These are phyloP conservation scores for Acrocephalus kingi DNA, from an alignment of 2,113 vertebrate genomes.

Conservation along the genomic window DNA sequence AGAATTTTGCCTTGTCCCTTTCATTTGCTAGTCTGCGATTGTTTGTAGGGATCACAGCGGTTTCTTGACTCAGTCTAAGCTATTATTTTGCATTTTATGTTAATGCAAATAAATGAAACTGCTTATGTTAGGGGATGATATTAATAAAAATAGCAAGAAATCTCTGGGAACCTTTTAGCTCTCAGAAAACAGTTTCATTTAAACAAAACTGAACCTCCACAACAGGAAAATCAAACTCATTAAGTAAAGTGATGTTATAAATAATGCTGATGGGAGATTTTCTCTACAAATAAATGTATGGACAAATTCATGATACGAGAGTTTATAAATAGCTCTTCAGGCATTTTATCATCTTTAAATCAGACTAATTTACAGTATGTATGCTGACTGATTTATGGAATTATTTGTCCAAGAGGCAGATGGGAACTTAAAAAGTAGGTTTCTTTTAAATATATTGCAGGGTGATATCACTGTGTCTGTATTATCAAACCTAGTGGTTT, in stretches of 20 bases:
- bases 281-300: neutral
- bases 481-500: neutral
- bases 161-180: neutral
- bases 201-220: neutral
- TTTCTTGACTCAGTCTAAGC: neutral
- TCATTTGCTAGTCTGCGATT: neutral
- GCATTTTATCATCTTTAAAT: slow-evolving; percentile 27
- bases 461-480: neutral
- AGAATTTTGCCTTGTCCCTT: neutral
- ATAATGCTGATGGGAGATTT: neutral
- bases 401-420: slow-evolving; percentile 11
- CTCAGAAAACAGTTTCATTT: neutral
- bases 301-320: neutral
- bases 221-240: slow-evolving; percentile 25
- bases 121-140: neutral
- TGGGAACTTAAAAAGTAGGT: neutral
- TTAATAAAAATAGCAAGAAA: neutral
- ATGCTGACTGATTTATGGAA: neutral
- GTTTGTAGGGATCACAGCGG: neutral
- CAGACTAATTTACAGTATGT: neutral
- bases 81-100: neutral
- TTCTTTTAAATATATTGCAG: neutral
- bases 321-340: slow-evolving; percentile 20
- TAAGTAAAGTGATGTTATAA: slow-evolving; percentile 23
- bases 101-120: neutral